A percentile compares a stretch with the other conserved stretches of the same genome.
phyloP scores from a whole-genome alignment of 92 coral and sea anemone species.

The Palythoa grandiflora region DNA sequence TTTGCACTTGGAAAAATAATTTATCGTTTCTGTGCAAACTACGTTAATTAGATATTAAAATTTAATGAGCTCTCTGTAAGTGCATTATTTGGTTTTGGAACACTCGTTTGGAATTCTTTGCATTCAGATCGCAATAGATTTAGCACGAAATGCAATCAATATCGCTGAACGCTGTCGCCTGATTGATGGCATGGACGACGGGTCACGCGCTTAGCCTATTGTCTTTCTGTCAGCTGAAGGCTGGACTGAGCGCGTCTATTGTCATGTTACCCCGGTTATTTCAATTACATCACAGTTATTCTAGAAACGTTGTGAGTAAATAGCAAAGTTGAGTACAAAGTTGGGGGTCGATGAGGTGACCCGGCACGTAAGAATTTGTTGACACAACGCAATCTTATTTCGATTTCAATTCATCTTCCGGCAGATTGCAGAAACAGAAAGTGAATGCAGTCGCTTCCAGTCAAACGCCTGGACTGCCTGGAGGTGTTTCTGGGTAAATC shows the following conservation, averaged over 20 bases:
- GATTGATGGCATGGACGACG: background rate
- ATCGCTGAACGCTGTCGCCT: constrained; percentile 37
- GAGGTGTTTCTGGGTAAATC: background rate
- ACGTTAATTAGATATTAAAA: background rate
- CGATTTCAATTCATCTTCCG: background rate
- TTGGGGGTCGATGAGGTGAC: constrained; percentile 28
- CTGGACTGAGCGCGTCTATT: constrained; percentile 38
- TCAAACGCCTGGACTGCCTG: background rate
- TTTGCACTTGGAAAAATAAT: background rate
- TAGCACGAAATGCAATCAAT: background rate
- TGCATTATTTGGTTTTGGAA: background rate
- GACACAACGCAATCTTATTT: background rate
- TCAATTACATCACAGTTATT: constrained; percentile 41
- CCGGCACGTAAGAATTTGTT: constrained; percentile 32
- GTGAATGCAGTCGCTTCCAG: background rate
- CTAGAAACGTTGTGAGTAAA: constrained; percentile 28
- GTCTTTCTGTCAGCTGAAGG: constrained; percentile 17
- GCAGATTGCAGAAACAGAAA: constrained; percentile 29
- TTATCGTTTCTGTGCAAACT: background rate
- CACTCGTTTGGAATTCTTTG: constrained; percentile 9
- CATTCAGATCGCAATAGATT: background rate
- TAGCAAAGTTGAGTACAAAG: background rate
- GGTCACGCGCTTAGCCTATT: constrained; percentile 28
- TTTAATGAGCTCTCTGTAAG: background rate
- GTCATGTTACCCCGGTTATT: constrained; percentile 40